Evolutionary conservation across 2,888 invertebrate genomes (phyloP), one percentile per base, ranked within the genome.

Genomic region (Mesoligia furuncula): DNA sequence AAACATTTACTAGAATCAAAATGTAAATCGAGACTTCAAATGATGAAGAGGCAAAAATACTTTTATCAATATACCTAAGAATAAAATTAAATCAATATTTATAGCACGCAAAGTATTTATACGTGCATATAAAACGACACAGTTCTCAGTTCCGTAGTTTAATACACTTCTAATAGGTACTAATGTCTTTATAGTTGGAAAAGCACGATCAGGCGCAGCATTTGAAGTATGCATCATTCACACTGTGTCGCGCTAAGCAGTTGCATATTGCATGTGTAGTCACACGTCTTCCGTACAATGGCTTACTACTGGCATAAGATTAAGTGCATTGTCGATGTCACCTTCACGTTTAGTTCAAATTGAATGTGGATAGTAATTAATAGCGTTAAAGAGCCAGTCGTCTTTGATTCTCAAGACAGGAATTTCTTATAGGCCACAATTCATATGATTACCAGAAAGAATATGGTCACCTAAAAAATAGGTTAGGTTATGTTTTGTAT

Each of bases 261-360:
- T 83, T 91, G 92, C 91, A 91, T 91, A 90, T 91, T 92, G 90
- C 89, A 92, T 92, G 87, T 85, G 88, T 68, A 85, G 89, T 90
- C 90, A 89, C 92, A 89, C 89, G 86, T 86, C 90, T 90, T 91
- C 91, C 91, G 90, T 89, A 89, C 87, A 85, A 77, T 88, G 84
- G 82, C 87, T 84, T 88, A 88, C 89, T 85, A 87, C 87, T 87
- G 80, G 86, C 83, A 89, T 90, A 87, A 83, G 85, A 90, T 90
- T 89, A 87, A 88, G 80, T 88, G 79, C 75, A 83, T 81, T 78
- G 85, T 74, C 87, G 84, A 81, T 89, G 90, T 87, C 83, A 88
- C 87, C 90, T 90, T 87, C 81, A 81, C 77, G 90, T 73, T 80
- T 65, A 76, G 77, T 79, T 77, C 80, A 77, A 87, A 87, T 78